Conservation (phyloP, 2,888 invertebrate genomes). For the Ommatoiulus sabulosus region DNA sequence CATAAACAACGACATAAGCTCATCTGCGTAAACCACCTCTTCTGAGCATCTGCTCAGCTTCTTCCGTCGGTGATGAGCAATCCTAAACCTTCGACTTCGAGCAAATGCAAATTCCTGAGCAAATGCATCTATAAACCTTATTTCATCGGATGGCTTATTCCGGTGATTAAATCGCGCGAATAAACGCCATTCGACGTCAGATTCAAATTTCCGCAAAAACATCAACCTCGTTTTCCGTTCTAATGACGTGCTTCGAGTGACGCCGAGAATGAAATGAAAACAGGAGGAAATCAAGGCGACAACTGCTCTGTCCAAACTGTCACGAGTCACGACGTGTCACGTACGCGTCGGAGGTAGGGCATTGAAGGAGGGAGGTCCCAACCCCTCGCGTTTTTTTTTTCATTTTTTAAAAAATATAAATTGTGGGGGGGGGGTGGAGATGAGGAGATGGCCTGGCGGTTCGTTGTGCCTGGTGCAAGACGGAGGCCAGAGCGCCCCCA, state of each 20-base stretch:
- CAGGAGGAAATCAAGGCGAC: neutral
- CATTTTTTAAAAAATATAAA: no score
- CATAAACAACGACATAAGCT: no score
- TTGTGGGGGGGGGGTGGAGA: neutral
- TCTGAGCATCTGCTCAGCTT: no score
- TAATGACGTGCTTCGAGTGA: neutral
- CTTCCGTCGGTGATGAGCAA: no score
- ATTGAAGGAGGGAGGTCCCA: neutral
- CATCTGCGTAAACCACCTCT: no score
- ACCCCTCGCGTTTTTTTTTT: neutral
- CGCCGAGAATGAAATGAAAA: neutral
- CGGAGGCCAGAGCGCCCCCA: neutral
- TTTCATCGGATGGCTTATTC: no score
- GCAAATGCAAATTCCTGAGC: no score
- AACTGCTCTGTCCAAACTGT: constrained; percentile 24
- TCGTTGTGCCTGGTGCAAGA: neutral
- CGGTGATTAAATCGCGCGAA: no score
- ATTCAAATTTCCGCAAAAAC: neutral
- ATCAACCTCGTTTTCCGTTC: neutral
- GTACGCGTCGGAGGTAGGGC: neutral
- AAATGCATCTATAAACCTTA: no score
- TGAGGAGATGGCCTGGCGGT: neutral
- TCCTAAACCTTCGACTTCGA: no score
- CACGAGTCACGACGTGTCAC: neutral
- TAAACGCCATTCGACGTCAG: no score